phyloP scores from a whole-genome alignment of 2,797 vertebrate species.

The Coendou prehensilis region DNA sequence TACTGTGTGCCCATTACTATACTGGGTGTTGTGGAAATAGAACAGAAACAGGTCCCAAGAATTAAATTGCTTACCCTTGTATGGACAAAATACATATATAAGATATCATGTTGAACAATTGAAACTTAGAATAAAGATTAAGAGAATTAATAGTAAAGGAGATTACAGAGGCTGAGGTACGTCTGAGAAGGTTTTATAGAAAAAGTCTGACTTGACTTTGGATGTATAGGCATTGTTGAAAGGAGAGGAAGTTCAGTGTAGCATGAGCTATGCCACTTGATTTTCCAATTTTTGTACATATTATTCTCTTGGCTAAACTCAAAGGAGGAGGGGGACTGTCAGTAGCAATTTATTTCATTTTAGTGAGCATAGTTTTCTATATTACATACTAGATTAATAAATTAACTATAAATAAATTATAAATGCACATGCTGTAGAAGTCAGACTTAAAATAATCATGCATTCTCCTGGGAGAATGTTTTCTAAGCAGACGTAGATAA shows the following conservation, averaged over 20 bases:
- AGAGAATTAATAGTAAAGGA: slow-evolving; percentile 36
- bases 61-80: slow-evolving; percentile 31
- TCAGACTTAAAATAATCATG: slow-evolving; percentile 62
- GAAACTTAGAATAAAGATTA: slow-evolving; percentile 36
- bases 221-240: slow-evolving; percentile 28
- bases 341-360: slow-evolving; percentile 33
- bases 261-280: slow-evolving; percentile 14
- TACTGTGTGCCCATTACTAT: slow-evolving; percentile 10
- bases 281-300: slow-evolving; percentile 32
- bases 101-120: slow-evolving; percentile 32
- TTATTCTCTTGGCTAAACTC: slow-evolving; percentile 34
- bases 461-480: slow-evolving; percentile 54
- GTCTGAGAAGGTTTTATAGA: slow-evolving; percentile 38
- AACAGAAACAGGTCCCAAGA: slow-evolving; percentile 40
- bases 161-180: slow-evolving; percentile 12
- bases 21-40: neutral
- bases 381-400: slow-evolving; percentile 65
- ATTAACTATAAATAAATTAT: slow-evolving; percentile 43
- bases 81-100: slow-evolving; percentile 34
- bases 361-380: slow-evolving; percentile 30
- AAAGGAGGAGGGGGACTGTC: neutral
- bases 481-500: slow-evolving; percentile 52
- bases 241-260: neutral
- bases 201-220: slow-evolving; percentile 62
- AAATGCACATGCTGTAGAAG: slow-evolving; percentile 34